Conservation (phyloP, 1,140 invertebrate species). For the Neotoxoptera formosana region DNA sequence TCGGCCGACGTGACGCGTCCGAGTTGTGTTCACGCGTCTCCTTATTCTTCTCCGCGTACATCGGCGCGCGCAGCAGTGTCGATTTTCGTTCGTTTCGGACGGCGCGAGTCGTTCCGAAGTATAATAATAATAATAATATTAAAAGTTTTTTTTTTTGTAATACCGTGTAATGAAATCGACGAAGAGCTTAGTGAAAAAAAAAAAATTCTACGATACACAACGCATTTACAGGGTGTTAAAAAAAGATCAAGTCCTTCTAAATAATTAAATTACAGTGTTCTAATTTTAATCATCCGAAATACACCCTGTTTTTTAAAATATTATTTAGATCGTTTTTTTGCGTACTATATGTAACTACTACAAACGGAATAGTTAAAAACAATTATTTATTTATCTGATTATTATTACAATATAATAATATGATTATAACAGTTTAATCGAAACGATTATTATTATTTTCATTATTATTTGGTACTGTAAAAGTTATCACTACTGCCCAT, state of each 20-base stretch:
- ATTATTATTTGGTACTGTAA: constrained; percentile 4
- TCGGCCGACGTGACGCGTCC: too few species aligned
- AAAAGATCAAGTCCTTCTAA: constrained; percentile 9
- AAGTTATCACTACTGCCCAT: constrained; percentile 27
- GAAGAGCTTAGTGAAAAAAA: constrained; percentile 52
- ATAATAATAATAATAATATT: not conserved
- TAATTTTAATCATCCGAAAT: constrained; percentile 8
- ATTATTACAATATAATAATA: not conserved
- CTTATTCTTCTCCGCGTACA: not conserved
- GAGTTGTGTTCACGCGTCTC: constrained; percentile 52
- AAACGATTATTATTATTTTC: not conserved
- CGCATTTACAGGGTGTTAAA: constrained; percentile 54
- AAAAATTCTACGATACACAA: constrained; percentile 18
- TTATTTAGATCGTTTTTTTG: constrained; percentile 6
- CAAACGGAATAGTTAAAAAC: not conserved
- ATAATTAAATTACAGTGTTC: constrained; percentile 41
- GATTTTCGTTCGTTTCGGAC: constrained; percentile 27
- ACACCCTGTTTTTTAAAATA: constrained; percentile 23
- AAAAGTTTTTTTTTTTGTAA: constrained; percentile 32
- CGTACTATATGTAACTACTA: not conserved
- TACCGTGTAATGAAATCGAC: not conserved
- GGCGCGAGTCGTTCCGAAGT: not conserved
- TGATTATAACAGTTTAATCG: not conserved
- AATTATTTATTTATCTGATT: not conserved
- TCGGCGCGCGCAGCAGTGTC: not conserved